A percentile compares a stretch with the other conserved stretches of the same genome.
phyloP scores from a whole-genome alignment of 2,113 vertebrate species.

The Hydropotes inermis region DNA sequence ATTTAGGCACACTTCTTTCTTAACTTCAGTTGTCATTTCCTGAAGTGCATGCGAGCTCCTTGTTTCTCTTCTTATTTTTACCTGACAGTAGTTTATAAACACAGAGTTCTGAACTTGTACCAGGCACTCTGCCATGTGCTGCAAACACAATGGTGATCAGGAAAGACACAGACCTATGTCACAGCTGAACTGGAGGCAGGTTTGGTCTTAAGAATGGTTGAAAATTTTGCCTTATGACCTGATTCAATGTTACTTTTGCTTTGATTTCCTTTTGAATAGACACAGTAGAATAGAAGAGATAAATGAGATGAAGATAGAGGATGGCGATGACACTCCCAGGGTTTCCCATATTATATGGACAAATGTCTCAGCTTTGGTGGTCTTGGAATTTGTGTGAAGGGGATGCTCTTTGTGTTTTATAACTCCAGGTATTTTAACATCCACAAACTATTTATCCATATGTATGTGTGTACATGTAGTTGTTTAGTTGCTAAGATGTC shows the following conservation, averaged over 20 bases:
- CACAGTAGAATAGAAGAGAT: not conserved
- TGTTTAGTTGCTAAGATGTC: not conserved
- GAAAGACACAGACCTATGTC: not conserved
- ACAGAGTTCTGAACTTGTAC: not conserved
- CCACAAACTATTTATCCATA: not conserved
- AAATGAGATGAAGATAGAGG: not conserved
- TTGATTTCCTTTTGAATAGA: not conserved
- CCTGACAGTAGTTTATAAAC: not conserved
- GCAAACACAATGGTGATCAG: not conserved
- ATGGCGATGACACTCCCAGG: not conserved
- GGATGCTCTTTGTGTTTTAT: not conserved
- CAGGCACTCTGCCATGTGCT: not conserved
- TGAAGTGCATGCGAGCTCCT: not conserved
- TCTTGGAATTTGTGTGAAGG: not conserved
- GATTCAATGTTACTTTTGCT: not conserved
- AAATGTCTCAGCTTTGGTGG: not conserved
- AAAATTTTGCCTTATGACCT: not conserved
- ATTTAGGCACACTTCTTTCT: not conserved
- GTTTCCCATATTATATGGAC: not conserved
- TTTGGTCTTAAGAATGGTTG: not conserved
- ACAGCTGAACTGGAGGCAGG: not conserved
- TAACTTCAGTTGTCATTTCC: not conserved
- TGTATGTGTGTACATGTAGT: not conserved
- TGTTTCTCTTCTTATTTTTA: not conserved
- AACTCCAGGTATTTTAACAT: not conserved